Percentiles rank a stretch among this genome's conserved stretches.
Evolutionary conservation across 2,888 invertebrate species (phyloP).

Genomic region (Neuroscelio doddi): DNA sequence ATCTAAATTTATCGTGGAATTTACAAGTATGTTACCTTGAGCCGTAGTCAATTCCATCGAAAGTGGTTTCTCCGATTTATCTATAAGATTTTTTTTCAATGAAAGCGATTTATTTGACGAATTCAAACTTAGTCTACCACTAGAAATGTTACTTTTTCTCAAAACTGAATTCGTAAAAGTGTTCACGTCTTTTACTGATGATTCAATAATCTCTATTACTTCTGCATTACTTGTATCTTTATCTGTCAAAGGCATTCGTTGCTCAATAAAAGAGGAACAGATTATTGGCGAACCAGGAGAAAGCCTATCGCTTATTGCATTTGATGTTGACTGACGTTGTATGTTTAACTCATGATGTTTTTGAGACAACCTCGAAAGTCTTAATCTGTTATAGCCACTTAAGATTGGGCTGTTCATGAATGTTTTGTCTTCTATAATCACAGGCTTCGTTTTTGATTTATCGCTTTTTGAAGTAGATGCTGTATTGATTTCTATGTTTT

Average conservation of each 20-base stretch:
- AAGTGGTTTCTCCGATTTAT: constrained; percentile 9
- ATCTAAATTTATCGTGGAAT: neutral
- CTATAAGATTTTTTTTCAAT: neutral
- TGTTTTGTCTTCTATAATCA: neutral
- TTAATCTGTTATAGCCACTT: constrained; percentile 32
- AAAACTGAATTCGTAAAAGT: too few species aligned
- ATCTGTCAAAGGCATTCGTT: constrained; percentile 7
- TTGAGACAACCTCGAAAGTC: neutral
- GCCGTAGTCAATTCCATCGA: constrained; percentile 49
- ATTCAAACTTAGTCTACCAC: too few species aligned
- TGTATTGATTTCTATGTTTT: too few species aligned
- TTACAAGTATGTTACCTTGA: constrained; percentile 7
- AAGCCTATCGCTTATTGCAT: neutral
- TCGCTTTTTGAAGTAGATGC: neutral
- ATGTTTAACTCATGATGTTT: neutral
- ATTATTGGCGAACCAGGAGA: constrained; percentile 47
- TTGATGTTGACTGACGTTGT: neutral
- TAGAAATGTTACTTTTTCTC: too few species aligned
- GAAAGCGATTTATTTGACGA: too few species aligned
- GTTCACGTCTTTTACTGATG: too few species aligned
- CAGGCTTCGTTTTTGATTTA: neutral
- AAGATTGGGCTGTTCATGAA: constrained; percentile 41
- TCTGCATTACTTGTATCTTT: constrained; percentile 2
- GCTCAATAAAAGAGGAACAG: constrained; percentile 59
- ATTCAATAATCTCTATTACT: too few species aligned